Evolutionary conservation across 2,797 vertebrate genomes (phyloP).

Genomic region (Ceyx erithaca): DNA sequence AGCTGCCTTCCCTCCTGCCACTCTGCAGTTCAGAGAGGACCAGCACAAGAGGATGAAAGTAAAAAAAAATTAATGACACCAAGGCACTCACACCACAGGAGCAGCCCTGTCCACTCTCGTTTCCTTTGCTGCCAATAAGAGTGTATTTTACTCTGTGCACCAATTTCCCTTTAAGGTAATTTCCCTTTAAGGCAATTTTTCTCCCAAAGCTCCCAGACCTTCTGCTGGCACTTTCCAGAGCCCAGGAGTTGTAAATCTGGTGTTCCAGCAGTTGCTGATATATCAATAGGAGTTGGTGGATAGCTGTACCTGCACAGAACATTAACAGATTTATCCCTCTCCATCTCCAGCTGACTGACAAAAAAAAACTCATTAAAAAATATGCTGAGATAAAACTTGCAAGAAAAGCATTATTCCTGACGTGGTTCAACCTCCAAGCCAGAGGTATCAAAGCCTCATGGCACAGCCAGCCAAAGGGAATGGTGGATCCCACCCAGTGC

Average conservation of each 20-base stretch:
- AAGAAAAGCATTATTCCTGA: not conserved
- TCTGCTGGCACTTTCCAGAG: constrained; percentile 47
- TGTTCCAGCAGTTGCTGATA: constrained; percentile 50
- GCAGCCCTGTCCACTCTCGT: constrained; percentile 33
- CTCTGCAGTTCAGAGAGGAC: constrained; percentile 1
- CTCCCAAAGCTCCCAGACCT: constrained; percentile 45
- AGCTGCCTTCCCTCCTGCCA: constrained; percentile 23
- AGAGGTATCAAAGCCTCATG: accelerated
- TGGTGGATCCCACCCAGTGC: accelerated
- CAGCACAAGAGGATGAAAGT: not conserved
- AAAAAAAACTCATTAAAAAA: not conserved
- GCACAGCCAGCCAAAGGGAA: not conserved
- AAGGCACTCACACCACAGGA: not conserved
- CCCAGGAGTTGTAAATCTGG: constrained; percentile 52
- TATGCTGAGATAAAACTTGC: not conserved
- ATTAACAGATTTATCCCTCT: constrained; percentile 36
- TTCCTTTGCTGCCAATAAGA: constrained; percentile 28
- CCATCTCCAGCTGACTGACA: not conserved
- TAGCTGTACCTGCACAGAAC: not conserved
- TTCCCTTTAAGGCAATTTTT: constrained; percentile 46
- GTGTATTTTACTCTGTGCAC: not conserved
- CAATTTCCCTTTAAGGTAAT: constrained; percentile 22
- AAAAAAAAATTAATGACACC: not conserved
- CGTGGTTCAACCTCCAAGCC: accelerated
- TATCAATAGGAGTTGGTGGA: constrained; percentile 43